Base-by-base conservation (phyloP, 1,140 invertebrate genomes). In the Pristionchus pacificus region DNA sequence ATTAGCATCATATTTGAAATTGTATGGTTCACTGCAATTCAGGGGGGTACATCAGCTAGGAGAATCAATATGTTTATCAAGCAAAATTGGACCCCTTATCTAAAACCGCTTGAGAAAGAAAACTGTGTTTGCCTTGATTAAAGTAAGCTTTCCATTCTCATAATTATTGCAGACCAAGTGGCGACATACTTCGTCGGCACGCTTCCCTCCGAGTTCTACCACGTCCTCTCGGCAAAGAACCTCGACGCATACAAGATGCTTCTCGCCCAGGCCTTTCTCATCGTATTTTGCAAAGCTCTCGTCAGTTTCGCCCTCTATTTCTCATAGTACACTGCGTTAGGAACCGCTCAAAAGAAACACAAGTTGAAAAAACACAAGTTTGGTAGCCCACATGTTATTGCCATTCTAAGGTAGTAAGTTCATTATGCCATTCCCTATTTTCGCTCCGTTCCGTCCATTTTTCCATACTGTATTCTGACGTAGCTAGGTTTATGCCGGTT, bases 151-250 rank as follows among this genome's bases (percentile, higher is more conserved):
- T 65, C 1, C 69, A 19, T 60, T n/a, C 66, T 2, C 1, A 0
- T 49, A 31, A 1, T 38, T 71, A 75, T 66, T 70, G n/a, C n/a
- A 77, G 78, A 79, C 68, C 78, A 79, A 77, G 77, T 79, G 30
- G 78, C 78, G n/a, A 79, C 72, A 10, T 79, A 79, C 63, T 80
- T 70, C 64, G 71, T 79, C 27, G 78, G 78, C 30, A 65, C 80
- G n/a, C 62, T 78, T 13, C 77, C 77, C 49, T 64, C 60, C 33
- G 57, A 74, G 57, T 79, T 79, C 58, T 74, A 80, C 60, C 71
- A 78, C 31, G 49, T 80, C 27, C 70, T 79, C 15, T 72, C 76
- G 19, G 60, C 33, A 59, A 67, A 73, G 14, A 65, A 80, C 24
- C 71, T 80, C 31, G 32, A 60, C 27, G 73, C 68, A 29, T 80